phyloP scores from a whole-genome alignment of 2,888 invertebrate genomes.

The Leptinotarsa juncta region DNA sequence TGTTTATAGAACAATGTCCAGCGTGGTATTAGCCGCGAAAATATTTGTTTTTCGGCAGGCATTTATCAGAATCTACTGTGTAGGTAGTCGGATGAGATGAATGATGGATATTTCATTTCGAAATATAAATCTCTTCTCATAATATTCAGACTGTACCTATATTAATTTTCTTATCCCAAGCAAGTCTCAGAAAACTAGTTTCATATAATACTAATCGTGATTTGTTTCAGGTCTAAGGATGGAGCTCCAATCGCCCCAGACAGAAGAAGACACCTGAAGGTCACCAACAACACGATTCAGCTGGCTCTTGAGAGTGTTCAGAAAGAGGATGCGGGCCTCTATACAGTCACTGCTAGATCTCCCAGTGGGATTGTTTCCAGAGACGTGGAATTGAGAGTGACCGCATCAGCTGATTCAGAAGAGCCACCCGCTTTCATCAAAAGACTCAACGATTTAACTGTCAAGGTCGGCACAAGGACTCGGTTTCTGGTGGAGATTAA shows the following conservation, averaged over 20 bases:
- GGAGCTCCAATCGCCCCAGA: slow-evolving; percentile 75
- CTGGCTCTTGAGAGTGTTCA: slow-evolving; percentile 81
- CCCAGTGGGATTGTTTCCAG: slow-evolving; percentile 69
- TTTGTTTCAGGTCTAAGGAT: slow-evolving; percentile 68
- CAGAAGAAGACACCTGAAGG: slow-evolving; percentile 72
- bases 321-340: slow-evolving; percentile 80
- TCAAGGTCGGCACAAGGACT: slow-evolving; percentile 90
- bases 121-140: too few relatives aligned
- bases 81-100: too few relatives aligned
- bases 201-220: too few relatives aligned
- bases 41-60: too few relatives aligned
- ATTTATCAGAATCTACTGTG: too few relatives aligned
- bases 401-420: slow-evolving; percentile 69
- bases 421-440: slow-evolving; percentile 87
- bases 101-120: too few relatives aligned
- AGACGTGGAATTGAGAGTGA: slow-evolving; percentile 70
- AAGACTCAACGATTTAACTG: slow-evolving; percentile 85
- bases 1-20: too few relatives aligned
- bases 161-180: too few relatives aligned
- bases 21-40: too few relatives aligned
- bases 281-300: slow-evolving; percentile 75
- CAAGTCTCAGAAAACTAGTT: neutral
- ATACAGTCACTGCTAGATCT: slow-evolving; percentile 76
- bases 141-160: too few relatives aligned
- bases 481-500: slow-evolving; percentile 86